Evolutionary conservation across 2,113 vertebrate genomes (phyloP).

Genomic region (Corythoichthys haematopterus): DNA sequence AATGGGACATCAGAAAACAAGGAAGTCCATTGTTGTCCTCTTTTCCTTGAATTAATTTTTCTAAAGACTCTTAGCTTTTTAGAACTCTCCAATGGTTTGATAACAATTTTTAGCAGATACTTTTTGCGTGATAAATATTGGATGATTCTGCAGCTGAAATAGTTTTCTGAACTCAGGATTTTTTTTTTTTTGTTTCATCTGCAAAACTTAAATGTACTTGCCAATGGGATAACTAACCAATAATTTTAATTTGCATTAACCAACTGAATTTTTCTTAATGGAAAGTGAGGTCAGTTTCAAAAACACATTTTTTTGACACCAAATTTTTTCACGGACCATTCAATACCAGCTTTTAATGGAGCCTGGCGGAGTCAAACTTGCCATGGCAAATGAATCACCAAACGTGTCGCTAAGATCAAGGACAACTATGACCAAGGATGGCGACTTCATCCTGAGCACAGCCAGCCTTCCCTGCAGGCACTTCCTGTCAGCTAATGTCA

Average conservation of each 20-base stretch:
- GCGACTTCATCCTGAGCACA: conserved; percentile 48
- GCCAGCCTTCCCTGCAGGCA: conserved; percentile 52
- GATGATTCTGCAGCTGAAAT: neutral
- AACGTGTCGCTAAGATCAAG: conserved; percentile 57
- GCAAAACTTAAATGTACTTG: neutral
- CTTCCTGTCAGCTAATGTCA: conserved; percentile 67
- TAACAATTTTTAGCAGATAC: neutral
- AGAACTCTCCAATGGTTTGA: neutral
- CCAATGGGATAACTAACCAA: no score
- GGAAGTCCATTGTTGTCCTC: neutral
- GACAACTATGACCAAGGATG: conserved; percentile 44
- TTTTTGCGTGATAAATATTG: neutral
- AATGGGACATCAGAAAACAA: neutral
- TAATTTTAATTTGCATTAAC: neutral
- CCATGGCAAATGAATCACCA: conserved; percentile 54
- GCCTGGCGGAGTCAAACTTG: conserved; percentile 30
- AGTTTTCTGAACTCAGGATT: neutral
- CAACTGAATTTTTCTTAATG: neutral
- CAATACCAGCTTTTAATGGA: conserved; percentile 25
- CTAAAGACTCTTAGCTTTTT: neutral
- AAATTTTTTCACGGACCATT: neutral
- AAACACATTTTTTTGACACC: neutral
- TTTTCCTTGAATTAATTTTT: neutral
- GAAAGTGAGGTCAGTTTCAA: neutral
- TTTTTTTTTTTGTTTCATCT: neutral